Base-by-base conservation (phyloP, 30 jellyfish, hydroid and myxozoan species). In the Turritopsis rubra region DNA sequence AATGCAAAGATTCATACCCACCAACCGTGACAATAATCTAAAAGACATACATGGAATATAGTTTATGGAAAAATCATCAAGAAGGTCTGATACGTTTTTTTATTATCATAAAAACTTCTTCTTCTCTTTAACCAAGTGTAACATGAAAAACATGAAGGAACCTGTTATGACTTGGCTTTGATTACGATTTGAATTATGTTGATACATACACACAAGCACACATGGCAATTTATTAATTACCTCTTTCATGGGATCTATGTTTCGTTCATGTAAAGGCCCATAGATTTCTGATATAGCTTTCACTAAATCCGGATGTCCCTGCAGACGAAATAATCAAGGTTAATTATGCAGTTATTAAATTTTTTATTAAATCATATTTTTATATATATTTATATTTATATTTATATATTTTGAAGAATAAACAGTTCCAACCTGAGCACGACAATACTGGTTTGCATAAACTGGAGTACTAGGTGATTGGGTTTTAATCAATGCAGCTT, bases 241-340 rank as follows among this genome's bases (percentile, higher is more conserved):
- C 89, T 93, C 96, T n/a, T 85, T 85, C 87, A 88, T 52, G 0
- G 94, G 94, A 85, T 93, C 86, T n/a, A 93, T 79, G 22, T 65
- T 54, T 26, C 96, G 83, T 17, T 84, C 83, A 52, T 81, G 75
- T 85, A 79, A 82, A 18, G 98, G 98, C 28, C 96, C 82, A 81
- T 93, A 93, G 16, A 93, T 80, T 24, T 88, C 84, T 3, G 96
- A 81, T 30, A 93, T 66, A 21, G 96, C 95, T 22, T 83, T 84
- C 1, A 93, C 98, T 18, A 93, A 87, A 28, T 92, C 85, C 20
- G 95, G 95, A 83, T 93, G 96, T 8, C 98, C 98, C 98, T 93
- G 82, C 1, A 78, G 75, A 18, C 28, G 27, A 73, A 25, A 78
- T 1, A n/a, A 66, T 16, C 60, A 1, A 74, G 53, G 24, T 7